These are phyloP conservation scores for Eugnorisma glareosa DNA, from an alignment of 2,888 invertebrate genomes.

Conservation along the genomic window DNA sequence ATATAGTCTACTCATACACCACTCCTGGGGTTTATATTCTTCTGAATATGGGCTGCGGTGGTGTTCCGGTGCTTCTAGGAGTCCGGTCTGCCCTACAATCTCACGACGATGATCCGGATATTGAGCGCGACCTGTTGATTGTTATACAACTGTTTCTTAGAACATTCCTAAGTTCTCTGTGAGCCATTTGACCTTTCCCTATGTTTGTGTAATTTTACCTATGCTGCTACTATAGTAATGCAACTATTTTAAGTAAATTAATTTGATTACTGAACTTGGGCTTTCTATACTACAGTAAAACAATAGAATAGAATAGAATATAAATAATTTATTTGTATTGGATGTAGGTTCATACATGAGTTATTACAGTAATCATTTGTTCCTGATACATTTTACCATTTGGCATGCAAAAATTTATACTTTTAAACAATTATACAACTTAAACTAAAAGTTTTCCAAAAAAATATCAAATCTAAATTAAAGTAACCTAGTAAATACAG, in stretches of 20 bases:
- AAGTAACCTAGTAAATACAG: too few species aligned
- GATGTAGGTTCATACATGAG: too few species aligned
- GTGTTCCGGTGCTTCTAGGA: background rate
- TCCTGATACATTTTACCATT: too few species aligned
- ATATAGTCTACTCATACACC: background rate
- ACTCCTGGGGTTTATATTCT: background rate
- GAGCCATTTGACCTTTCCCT: background rate
- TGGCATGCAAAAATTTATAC: too few species aligned
- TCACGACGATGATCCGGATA: slow-evolving; percentile 7
- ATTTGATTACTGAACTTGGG: background rate
- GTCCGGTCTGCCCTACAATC: background rate
- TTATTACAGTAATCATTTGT: too few species aligned
- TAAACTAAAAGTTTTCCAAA: too few species aligned
- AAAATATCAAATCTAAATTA: too few species aligned
- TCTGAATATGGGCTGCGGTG: background rate
- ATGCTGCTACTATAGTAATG: background rate
- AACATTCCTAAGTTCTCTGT: background rate
- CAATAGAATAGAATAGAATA: too few species aligned
- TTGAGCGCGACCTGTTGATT: too few species aligned
- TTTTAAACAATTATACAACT: too few species aligned
- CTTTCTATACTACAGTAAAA: background rate
- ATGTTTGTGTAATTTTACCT: background rate
- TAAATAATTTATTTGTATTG: too few species aligned
- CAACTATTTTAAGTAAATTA: background rate
- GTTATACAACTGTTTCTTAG: slow-evolving; percentile 2